A percentile compares a stretch with the other conserved stretches of the same genome.
Conservation (phyloP, 2,888 invertebrate genomes). For the Habrosyne pyritoides region DNA sequence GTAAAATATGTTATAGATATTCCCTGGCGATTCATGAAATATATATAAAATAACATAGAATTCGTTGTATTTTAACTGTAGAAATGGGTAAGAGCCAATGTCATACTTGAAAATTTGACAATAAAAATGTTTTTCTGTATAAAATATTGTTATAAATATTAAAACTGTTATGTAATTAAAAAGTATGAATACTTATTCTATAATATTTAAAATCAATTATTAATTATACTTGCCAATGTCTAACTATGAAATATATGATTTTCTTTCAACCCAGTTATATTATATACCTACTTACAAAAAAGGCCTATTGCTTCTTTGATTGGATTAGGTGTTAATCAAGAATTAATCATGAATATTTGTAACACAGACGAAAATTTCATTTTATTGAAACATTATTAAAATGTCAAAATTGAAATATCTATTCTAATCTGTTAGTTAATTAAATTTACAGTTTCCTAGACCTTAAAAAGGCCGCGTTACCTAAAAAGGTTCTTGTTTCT, state of each 20-base stretch:
- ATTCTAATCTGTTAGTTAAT: background rate
- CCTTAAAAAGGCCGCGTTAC: too few species aligned
- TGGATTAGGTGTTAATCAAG: background rate
- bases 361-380: too few species aligned
- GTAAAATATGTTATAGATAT: background rate
- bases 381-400: background rate
- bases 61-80: background rate
- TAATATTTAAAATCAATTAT: slow-evolving; percentile 4
- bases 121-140: slow-evolving; percentile 42
- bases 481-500: background rate
- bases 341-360: too few species aligned
- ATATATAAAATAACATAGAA: background rate
- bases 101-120: slow-evolving; percentile 43
- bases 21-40: too few species aligned
- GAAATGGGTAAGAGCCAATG: background rate
- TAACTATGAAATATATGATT: background rate
- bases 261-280: background rate
- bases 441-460: background rate
- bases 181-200: background rate
- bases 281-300: background rate
- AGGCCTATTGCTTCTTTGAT: background rate
- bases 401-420: background rate
- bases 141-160: slow-evolving; percentile 35
- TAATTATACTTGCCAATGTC: background rate
- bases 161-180: slow-evolving; percentile 18